Evolutionary conservation across 2,797 vertebrate genomes (phyloP).

Genomic region (Glyptemys insculpta): DNA sequence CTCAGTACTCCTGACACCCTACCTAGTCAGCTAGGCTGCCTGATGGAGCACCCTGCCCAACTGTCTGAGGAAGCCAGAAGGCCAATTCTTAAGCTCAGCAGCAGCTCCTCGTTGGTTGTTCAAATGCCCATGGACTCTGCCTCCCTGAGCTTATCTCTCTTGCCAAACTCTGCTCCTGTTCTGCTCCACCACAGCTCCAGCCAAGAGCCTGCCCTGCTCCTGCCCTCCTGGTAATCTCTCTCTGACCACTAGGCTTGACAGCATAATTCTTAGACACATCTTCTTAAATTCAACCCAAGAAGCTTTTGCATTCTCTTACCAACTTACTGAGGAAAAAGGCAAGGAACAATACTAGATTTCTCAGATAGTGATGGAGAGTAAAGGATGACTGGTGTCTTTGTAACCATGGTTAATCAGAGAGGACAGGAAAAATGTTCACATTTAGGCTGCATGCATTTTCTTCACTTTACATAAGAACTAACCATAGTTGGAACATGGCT

Average conservation of each 20-base stretch:
- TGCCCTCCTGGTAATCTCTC: neutral
- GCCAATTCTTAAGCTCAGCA: neutral
- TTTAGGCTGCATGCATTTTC: neutral
- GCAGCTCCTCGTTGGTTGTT: neutral
- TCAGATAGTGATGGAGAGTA: neutral
- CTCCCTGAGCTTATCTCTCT: neutral
- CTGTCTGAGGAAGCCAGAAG: neutral
- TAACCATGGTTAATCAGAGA: neutral
- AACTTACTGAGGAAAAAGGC: neutral
- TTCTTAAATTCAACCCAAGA: neutral
- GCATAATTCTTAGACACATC: no score
- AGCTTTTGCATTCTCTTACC: neutral
- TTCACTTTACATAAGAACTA: accelerated
- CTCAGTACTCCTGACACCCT: neutral
- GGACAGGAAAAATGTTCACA: neutral
- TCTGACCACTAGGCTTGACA: neutral
- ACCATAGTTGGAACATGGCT: accelerated
- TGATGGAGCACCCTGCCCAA: neutral
- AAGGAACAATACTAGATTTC: neutral
- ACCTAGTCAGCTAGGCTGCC: neutral
- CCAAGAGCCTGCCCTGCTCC: neutral
- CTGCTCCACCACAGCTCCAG: no score
- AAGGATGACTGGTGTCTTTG: accelerated
- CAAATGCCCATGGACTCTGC: neutral
- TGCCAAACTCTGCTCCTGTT: no score